These are phyloP conservation scores for Anhinga rufa DNA, from an alignment of 2,113 vertebrate genomes.

Conservation along the genomic window DNA sequence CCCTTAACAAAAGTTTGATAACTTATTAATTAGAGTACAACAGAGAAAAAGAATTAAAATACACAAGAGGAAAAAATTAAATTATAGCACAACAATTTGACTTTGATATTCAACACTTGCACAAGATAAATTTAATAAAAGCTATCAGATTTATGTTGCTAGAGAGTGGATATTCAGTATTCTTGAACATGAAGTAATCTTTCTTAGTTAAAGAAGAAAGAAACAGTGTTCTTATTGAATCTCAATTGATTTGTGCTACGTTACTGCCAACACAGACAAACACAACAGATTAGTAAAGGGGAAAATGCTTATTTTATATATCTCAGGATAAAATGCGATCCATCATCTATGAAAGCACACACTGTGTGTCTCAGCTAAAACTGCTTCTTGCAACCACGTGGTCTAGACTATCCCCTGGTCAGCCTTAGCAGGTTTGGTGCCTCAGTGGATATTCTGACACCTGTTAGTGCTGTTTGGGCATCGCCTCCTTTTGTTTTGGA, in stretches of 20 bases:
- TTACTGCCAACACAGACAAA: neutral
- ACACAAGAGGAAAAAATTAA: neutral
- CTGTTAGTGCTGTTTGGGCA: neutral
- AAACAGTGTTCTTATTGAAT: neutral
- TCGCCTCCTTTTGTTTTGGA: neutral
- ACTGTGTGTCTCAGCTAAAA: neutral
- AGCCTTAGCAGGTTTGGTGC: neutral
- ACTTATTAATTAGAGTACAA: neutral
- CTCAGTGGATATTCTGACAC: neutral
- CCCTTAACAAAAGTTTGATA: neutral
- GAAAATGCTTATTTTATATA: neutral
- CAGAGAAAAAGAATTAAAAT: neutral
- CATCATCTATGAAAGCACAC: neutral
- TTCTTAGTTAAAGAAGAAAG: neutral
- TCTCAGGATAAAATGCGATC: neutral
- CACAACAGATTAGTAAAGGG: neutral
- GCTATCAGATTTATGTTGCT: neutral
- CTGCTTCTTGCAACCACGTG: neutral
- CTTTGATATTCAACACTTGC: neutral
- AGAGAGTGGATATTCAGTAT: neutral
- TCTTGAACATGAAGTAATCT: neutral
- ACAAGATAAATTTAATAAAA: neutral
- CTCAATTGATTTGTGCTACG: neutral
- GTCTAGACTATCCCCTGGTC: neutral
- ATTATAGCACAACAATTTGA: neutral